Conservation (phyloP, 1,140 invertebrate genomes). For the Trachymyrmex cornetzi region DNA sequence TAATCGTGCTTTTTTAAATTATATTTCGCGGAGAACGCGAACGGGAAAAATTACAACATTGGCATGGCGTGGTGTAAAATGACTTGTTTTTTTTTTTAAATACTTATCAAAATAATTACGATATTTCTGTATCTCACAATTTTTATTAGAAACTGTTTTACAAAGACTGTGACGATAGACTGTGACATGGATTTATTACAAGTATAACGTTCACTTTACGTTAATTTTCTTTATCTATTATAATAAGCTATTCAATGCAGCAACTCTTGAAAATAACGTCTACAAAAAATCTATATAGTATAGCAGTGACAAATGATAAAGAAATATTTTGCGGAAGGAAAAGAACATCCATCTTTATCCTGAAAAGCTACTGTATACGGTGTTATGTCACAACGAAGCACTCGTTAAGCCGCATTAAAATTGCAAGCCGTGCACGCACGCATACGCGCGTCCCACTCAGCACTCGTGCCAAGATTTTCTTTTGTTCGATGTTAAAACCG, state of each 20-base stretch:
- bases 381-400: constrained; percentile 4
- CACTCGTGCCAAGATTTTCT: constrained; percentile 45
- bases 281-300: neutral
- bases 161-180: neutral
- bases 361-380: neutral
- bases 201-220: neutral
- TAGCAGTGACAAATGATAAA: neutral
- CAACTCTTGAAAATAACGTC: neutral
- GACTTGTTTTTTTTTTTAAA: neutral
- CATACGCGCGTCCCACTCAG: constrained; percentile 6
- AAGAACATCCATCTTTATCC: neutral
- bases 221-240: no score
- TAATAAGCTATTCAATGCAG: neutral
- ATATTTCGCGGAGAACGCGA: neutral
- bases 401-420: constrained; percentile 60
- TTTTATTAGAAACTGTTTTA: neutral
- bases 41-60: neutral
- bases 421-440: constrained; percentile 46
- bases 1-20: constrained; percentile 14
- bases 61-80: neutral
- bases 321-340: neutral
- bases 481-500: constrained; percentile 68
- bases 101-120: neutral
- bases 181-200: neutral
- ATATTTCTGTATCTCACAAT: neutral